Base-by-base conservation (phyloP, 2,113 vertebrate species). In the Bombycilla garrulus region DNA sequence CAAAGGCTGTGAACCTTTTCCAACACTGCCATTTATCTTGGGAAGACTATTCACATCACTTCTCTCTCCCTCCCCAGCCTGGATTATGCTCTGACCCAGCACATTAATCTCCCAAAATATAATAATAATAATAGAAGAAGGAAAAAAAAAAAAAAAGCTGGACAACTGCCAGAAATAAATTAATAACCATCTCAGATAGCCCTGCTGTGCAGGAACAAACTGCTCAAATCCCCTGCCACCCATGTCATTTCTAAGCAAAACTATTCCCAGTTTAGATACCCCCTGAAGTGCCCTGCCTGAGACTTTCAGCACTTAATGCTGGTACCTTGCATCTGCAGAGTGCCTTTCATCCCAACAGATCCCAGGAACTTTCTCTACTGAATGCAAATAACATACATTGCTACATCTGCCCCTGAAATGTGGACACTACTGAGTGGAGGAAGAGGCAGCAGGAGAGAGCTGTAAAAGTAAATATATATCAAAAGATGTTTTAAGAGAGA, bases 81-180 rank as follows among this genome's bases (percentile, higher is more conserved):
- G 96, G 97, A 98, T 98, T 92, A 96, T 19, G 97, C 92, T 94
- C 95, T 97, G 98, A 98, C 98, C 98, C 67, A 90, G 95, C 95
- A 97, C 98, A 98, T 98, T 98, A 98, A 98, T 98, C 98, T 98
- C 97, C 26, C 91, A 33, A 97, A 98, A 98, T 97, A 98, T 98
- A 98, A 98, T 98, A 97, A 98, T 97, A 95, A 97, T 97, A 96
- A 97, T 96, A 95, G 78, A 72, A 71, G 83, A 19, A 74, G 65
- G 2, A 3, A 9, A 4, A 2, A 4, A 29, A 4, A 29, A 95
- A 92, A 89, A 93, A 92, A n/a, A 89, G 58, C 94, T 98, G 98
- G 98, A 96, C 81, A 70, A 95, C 84, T 81, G 97, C 98, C 98
- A 98, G 92, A 86, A 93, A 97, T 96, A 96, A 98, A 98, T 98